Conservation (phyloP, 2,888 invertebrate genomes). For the Cryptocephalus primarius region DNA sequence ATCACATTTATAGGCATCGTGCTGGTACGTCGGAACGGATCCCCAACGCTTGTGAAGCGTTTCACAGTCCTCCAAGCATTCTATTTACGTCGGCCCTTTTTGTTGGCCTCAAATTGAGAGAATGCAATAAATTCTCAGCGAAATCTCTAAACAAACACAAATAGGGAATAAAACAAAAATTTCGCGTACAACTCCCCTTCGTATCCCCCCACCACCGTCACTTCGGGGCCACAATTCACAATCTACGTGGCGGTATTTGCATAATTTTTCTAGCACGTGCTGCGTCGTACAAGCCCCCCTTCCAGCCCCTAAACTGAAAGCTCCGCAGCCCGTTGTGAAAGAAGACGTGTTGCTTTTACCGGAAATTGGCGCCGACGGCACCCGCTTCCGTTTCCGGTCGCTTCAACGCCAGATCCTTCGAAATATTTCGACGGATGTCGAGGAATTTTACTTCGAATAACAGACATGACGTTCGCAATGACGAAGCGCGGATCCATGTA, state of each 20-base stretch:
- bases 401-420: slow-evolving; percentile 11
- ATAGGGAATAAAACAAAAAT: neutral
- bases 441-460: slow-evolving; percentile 1
- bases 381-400: slow-evolving; percentile 20
- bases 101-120: too few relatives aligned
- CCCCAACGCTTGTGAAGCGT: too few relatives aligned
- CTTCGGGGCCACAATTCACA: slow-evolving; percentile 1
- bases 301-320: slow-evolving; percentile 1
- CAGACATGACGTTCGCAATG: too few relatives aligned
- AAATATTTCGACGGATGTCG: slow-evolving; percentile 2
- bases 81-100: too few relatives aligned
- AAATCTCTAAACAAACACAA: too few relatives aligned
- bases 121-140: too few relatives aligned
- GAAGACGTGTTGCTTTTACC: slow-evolving; percentile 21
- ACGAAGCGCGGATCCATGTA: too few relatives aligned
- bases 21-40: too few relatives aligned
- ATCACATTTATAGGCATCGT: too few relatives aligned
- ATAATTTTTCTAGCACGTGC: slow-evolving; percentile 13
- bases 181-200: neutral
- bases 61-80: too few relatives aligned
- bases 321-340: neutral
- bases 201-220: neutral
- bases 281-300: slow-evolving; percentile 1
- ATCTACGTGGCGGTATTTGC: slow-evolving; percentile 12
- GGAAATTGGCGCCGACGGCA: slow-evolving; percentile 30